phyloP scores from a whole-genome alignment of 2,113 vertebrate species.

The Bambusicola thoracicus region DNA sequence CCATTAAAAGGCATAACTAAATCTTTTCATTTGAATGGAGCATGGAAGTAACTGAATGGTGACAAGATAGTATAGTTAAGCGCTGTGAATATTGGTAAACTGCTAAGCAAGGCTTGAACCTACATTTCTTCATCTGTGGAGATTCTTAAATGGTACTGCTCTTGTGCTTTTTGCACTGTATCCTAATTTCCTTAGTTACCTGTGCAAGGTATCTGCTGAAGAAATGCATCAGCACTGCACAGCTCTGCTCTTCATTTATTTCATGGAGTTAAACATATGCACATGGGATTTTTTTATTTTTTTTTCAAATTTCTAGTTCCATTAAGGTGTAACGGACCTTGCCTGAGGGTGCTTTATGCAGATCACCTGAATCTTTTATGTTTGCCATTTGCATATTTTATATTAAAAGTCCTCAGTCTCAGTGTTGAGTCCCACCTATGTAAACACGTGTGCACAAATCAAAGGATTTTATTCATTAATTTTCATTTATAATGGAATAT shows the following conservation, averaged over 20 bases:
- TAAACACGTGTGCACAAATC: not conserved
- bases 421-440: not conserved
- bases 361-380: slow-evolving; percentile 49
- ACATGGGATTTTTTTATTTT: not conserved
- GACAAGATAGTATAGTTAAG: not conserved
- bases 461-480: not conserved
- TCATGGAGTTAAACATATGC: not conserved
- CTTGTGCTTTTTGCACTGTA: not conserved
- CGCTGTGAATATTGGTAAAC: fast-evolving
- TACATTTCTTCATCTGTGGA: not conserved
- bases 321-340: slow-evolving; percentile 43
- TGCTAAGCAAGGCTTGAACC: not conserved
- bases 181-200: not conserved
- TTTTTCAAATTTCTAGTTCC: not conserved
- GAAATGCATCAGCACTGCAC: not conserved
- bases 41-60: not conserved
- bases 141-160: not conserved
- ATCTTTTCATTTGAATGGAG: too few relatives aligned
- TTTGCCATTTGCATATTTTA: slow-evolving; percentile 58
- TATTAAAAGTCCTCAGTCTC: slow-evolving; percentile 11
- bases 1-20: too few relatives aligned
- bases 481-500: not conserved
- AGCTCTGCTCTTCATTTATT: not conserved
- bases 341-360: not conserved
- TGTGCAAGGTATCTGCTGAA: not conserved